A percentile compares a stretch with the other conserved stretches of the same genome.
phyloP scores from a whole-genome alignment of 2,113 vertebrate genomes.

The Theropithecus gelada region DNA sequence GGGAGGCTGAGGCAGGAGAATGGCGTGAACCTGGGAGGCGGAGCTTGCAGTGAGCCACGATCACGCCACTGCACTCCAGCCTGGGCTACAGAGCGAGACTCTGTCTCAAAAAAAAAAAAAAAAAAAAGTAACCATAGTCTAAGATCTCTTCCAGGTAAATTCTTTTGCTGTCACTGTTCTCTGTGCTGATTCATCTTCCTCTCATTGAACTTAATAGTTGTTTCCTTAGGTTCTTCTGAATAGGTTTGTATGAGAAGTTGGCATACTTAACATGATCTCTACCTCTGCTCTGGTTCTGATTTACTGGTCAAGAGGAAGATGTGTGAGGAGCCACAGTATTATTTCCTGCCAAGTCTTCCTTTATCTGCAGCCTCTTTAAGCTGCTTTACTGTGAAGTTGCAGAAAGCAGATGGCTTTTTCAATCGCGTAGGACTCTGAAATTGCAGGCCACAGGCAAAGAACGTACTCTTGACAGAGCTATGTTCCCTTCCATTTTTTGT shows the following conservation, averaged over 20 bases:
- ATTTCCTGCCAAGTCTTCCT: not conserved
- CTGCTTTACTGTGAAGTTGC: not conserved
- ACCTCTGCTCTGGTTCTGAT: not conserved
- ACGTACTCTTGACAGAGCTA: not conserved
- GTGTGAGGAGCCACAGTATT: not conserved
- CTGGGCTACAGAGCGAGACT: too few relatives aligned
- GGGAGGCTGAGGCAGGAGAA: too few relatives aligned
- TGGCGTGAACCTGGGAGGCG: too few relatives aligned
- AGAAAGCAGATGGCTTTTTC: not conserved
- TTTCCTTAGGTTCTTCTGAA: slow-evolving; percentile 24
- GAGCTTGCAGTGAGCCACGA: too few relatives aligned
- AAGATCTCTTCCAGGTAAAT: slow-evolving; percentile 6
- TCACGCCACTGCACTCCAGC: too few relatives aligned
- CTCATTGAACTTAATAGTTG: slow-evolving; percentile 2
- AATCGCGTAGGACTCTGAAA: slow-evolving; percentile 15
- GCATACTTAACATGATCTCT: not conserved
- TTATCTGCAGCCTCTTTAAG: not conserved
- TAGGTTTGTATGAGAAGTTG: slow-evolving; percentile 14
- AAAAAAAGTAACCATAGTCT: not conserved
- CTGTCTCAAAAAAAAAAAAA: too few relatives aligned
- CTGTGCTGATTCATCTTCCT: slow-evolving; percentile 39
- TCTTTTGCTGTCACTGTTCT: slow-evolving; percentile 4
- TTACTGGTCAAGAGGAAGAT: slow-evolving; percentile 40
- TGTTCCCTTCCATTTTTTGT: slow-evolving; percentile 32
- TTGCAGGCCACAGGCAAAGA: not conserved